Conservation (phyloP, 2,113 vertebrate genomes). For the Vulpes lagopus region DNA sequence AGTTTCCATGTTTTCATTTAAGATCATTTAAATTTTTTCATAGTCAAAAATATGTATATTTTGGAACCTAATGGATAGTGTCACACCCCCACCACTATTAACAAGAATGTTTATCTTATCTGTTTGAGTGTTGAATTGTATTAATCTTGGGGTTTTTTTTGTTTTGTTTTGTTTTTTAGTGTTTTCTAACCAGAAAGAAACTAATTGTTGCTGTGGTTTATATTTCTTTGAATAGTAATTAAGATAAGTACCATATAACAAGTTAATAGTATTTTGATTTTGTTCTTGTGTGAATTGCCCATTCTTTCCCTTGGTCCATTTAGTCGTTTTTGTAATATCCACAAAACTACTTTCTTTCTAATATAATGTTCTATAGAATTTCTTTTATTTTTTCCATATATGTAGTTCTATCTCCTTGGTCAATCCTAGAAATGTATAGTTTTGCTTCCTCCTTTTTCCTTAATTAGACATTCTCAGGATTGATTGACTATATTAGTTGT, state of each 20-base stretch:
- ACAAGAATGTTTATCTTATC: neutral
- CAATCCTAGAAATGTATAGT: neutral
- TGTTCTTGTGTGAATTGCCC: neutral
- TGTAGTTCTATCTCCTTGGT: neutral
- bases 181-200: neutral
- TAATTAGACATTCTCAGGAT: neutral
- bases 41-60: neutral
- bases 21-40: neutral
- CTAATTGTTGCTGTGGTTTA: neutral
- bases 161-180: neutral
- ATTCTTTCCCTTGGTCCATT: neutral
- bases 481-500: neutral
- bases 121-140: neutral
- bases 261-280: neutral
- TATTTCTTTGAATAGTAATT: neutral
- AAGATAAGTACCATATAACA: neutral
- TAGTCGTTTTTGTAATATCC: neutral
- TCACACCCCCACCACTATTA: neutral
- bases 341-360: neutral
- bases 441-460: neutral
- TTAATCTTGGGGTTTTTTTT: neutral
- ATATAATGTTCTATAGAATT: neutral
- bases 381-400: neutral
- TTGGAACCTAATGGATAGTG: neutral
- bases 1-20: neutral